These are phyloP conservation scores for Meganola albula DNA, from an alignment of 2,888 invertebrate genomes.

Conservation along the genomic window DNA sequence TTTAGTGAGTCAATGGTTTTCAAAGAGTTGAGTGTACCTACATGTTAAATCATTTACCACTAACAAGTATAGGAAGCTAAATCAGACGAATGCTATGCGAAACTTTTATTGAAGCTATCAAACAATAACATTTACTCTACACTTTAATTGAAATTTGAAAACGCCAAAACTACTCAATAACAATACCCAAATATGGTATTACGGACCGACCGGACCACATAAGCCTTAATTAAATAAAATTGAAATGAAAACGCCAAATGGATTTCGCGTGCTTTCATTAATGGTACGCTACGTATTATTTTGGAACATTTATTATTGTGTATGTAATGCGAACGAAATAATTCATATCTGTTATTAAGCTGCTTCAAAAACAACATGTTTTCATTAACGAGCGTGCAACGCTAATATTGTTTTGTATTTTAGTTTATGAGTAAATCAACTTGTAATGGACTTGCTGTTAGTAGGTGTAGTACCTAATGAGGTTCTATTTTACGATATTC, in stretches of 20 bases:
- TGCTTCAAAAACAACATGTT: conserved; percentile 74
- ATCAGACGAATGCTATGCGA: no score
- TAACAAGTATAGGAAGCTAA: no score
- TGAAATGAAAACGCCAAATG: conserved; percentile 75
- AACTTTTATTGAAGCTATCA: no score
- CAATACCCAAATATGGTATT: conserved; percentile 42
- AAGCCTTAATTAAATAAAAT: conserved; percentile 77
- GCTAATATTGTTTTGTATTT: conserved; percentile 54
- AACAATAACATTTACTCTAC: conserved; percentile 25
- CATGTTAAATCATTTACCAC: no score
- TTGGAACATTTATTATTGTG: conserved; percentile 70
- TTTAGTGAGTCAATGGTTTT: no score
- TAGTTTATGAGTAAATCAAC: conserved; percentile 42
- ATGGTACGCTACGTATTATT: conserved; percentile 71
- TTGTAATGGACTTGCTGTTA: conserved; percentile 21
- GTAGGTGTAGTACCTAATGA: no score
- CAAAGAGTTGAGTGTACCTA: no score
- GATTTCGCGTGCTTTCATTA: conserved; percentile 76
- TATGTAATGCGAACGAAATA: conserved; percentile 62
- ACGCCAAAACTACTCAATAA: conserved; percentile 33
- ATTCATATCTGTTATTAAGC: conserved; percentile 73
- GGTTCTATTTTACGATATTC: no score
- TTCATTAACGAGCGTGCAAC: conserved; percentile 51
- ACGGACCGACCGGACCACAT: conserved; percentile 41
- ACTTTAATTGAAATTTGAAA: conserved; percentile 32